These are phyloP conservation scores for Cuculus canorus DNA, from an alignment of 2,797 vertebrate genomes.

Conservation along the genomic window DNA sequence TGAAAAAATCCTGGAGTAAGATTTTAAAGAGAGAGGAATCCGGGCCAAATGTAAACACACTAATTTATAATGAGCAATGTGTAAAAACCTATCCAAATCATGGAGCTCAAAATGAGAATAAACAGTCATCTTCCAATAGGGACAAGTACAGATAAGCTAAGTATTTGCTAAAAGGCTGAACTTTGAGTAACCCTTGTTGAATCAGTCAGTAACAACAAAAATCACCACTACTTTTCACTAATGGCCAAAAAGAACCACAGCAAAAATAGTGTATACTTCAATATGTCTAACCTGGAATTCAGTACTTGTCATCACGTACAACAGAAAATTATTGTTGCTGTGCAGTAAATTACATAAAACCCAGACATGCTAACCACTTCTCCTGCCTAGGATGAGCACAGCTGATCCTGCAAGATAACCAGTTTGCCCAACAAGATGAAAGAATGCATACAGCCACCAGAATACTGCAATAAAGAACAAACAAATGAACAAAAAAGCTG, in stretches of 20 bases:
- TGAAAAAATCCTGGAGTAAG: slow-evolving; percentile 55
- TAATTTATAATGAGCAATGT: slow-evolving; percentile 58
- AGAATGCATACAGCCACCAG: background rate
- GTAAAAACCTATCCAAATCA: slow-evolving; percentile 55
- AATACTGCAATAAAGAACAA: background rate
- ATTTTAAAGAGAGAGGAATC: slow-evolving; percentile 52
- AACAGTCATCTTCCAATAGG: slow-evolving; percentile 60
- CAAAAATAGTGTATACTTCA: slow-evolving; percentile 5
- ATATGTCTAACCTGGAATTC: background rate
- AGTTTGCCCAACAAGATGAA: background rate
- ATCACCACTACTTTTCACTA: background rate
- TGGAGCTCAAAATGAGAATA: slow-evolving; percentile 61
- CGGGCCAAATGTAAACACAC: slow-evolving; percentile 57
- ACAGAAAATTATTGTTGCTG: background rate
- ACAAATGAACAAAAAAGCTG: background rate
- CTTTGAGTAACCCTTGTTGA: slow-evolving; percentile 58
- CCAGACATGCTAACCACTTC: background rate
- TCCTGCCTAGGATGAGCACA: background rate
- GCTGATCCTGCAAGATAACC: background rate
- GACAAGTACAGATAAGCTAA: slow-evolving; percentile 71
- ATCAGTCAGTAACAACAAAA: slow-evolving; percentile 49
- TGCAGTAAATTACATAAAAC: background rate
- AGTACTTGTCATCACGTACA: background rate
- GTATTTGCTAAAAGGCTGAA: slow-evolving; percentile 72
- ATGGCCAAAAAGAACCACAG: background rate